phyloP scores from a whole-genome alignment of 2,888 invertebrate species.

The Tanypteryx hageni region DNA sequence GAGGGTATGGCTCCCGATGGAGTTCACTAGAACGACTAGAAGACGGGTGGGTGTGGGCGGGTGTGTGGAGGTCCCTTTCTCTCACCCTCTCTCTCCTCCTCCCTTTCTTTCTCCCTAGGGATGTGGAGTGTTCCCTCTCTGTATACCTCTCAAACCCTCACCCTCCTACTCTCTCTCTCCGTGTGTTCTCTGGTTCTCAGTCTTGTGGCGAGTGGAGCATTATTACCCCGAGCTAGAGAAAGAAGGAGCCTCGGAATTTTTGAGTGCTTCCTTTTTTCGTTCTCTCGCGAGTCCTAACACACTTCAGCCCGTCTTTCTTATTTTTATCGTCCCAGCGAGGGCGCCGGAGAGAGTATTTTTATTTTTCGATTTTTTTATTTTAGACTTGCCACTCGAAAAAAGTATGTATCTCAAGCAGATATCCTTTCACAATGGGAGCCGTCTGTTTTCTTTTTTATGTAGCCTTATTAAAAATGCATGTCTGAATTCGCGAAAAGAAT shows the following conservation, averaged over 20 bases:
- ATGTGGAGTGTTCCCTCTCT: neutral
- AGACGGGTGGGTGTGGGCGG: conserved; percentile 12
- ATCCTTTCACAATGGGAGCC: neutral
- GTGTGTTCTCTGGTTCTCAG: neutral
- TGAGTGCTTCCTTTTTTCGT: neutral
- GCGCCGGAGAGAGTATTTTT: neutral
- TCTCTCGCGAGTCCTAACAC: neutral
- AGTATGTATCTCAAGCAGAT: neutral
- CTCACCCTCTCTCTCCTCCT: neutral
- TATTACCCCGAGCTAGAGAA: conserved; percentile 46
- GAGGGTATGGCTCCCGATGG: neutral
- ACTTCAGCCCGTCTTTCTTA: neutral
- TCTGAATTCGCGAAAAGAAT: neutral
- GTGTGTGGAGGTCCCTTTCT: neutral
- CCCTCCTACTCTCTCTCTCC: neutral
- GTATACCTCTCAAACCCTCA: neutral
- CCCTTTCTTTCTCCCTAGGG: neutral
- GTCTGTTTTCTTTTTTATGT: neutral
- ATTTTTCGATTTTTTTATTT: neutral
- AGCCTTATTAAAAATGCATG: conserved; percentile 16
- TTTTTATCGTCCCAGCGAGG: conserved; percentile 14
- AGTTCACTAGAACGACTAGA: neutral
- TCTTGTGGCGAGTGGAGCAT: conserved; percentile 42
- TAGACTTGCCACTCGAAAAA: neutral
- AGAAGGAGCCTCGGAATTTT: conserved; percentile 21